These are phyloP conservation scores for Neria commutata DNA, from an alignment of 2,888 invertebrate species.

Conservation along the genomic window DNA sequence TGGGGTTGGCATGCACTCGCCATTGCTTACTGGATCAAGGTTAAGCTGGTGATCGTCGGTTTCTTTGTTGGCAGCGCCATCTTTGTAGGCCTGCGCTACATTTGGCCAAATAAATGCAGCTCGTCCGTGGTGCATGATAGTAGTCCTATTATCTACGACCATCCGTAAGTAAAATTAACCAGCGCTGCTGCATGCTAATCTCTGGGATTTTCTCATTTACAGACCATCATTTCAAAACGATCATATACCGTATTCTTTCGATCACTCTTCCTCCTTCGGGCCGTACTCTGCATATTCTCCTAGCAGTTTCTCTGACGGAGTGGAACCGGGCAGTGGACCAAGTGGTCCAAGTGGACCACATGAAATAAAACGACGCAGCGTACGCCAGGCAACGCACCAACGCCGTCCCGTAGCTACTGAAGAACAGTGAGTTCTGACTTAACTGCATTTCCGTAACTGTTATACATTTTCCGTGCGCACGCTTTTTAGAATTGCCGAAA, in stretches of 20 bases:
- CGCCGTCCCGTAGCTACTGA: slow-evolving; percentile 47
- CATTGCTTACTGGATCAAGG: slow-evolving; percentile 58
- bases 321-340: slow-evolving; percentile 44
- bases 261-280: slow-evolving; percentile 44
- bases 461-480: not conserved
- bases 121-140: slow-evolving; percentile 37
- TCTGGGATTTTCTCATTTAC: not conserved
- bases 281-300: slow-evolving; percentile 52
- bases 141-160: slow-evolving; percentile 50
- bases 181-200: too few relatives aligned
- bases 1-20: slow-evolving; percentile 55
- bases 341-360: slow-evolving; percentile 31
- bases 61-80: slow-evolving; percentile 59
- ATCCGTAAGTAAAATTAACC: slow-evolving; percentile 48
- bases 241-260: slow-evolving; percentile 46
- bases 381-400: slow-evolving; percentile 24
- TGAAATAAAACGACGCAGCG: slow-evolving; percentile 40
- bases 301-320: slow-evolving; percentile 41
- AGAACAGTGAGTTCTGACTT: slow-evolving; percentile 50
- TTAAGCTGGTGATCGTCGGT: slow-evolving; percentile 57
- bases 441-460: too few relatives aligned
- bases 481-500: slow-evolving; percentile 54
- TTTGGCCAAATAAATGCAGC: slow-evolving; percentile 46
- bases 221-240: slow-evolving; percentile 49
- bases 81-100: slow-evolving; percentile 53